These are phyloP conservation scores for Phalacrocorax aristotelis DNA, from an alignment of 2,113 vertebrate genomes.

Conservation along the genomic window DNA sequence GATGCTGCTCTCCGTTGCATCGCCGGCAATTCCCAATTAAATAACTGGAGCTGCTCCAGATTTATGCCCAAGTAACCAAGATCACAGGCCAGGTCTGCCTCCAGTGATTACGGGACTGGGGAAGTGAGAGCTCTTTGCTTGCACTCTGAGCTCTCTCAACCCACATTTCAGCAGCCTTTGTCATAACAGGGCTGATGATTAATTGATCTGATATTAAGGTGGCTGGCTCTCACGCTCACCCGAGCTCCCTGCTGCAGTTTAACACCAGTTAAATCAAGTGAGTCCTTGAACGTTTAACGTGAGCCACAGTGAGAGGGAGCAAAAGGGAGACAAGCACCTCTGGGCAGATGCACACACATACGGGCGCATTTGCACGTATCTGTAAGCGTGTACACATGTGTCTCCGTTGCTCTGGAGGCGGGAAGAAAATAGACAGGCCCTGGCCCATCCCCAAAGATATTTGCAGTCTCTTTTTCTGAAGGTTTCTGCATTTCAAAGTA, in stretches of 20 bases:
- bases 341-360: accelerated
- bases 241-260: not conserved
- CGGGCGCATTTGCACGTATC: accelerated
- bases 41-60: not conserved
- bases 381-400: accelerated
- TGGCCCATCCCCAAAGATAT: not conserved
- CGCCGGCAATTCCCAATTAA: not conserved
- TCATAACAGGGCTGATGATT: slow-evolving; percentile 21
- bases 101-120: not conserved
- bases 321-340: not conserved
- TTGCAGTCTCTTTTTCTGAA: not conserved
- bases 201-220: slow-evolving; percentile 17
- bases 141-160: not conserved
- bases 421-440: not conserved
- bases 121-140: not conserved
- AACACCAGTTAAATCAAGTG: not conserved
- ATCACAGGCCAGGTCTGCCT: not conserved
- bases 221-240: not conserved
- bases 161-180: slow-evolving; percentile 43
- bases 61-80: not conserved
- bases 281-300: not conserved
- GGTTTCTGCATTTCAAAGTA: slow-evolving; percentile 70
- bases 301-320: not conserved
- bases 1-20: not conserved
- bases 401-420: accelerated